A percentile compares a stretch with the other conserved stretches of the same genome.
Evolutionary conservation across 2,888 invertebrate species (phyloP).

Genomic region (Lochmaea capreae): DNA sequence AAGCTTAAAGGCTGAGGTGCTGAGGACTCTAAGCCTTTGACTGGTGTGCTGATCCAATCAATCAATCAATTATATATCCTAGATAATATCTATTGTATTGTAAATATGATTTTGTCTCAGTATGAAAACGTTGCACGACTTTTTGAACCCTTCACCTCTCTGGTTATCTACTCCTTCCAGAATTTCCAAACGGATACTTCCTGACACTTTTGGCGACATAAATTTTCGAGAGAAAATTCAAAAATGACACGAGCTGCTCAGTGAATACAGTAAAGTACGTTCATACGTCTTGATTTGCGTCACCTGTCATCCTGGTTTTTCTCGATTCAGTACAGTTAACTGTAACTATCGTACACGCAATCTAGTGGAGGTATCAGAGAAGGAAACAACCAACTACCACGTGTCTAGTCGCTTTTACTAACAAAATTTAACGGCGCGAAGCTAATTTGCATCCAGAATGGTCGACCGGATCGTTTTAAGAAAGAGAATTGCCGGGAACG

Average conservation of each 20-base stretch:
- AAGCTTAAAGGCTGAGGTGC: no score
- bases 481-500: slow-evolving; percentile 59
- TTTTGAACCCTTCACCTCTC: no score
- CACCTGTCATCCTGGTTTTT: background rate
- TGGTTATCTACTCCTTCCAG: no score
- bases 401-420: slow-evolving; percentile 58
- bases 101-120: no score
- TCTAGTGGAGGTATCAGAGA: slow-evolving; percentile 22
- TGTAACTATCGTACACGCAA: background rate
- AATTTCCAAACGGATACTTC: no score
- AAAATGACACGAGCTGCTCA: background rate
- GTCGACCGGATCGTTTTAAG: slow-evolving; percentile 59
- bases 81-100: no score
- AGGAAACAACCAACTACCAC: slow-evolving; percentile 50
- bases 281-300: background rate
- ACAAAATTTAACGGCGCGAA: slow-evolving; percentile 62
- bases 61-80: no score
- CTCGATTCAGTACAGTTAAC: background rate
- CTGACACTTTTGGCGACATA: no score
- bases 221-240: no score
- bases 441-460: slow-evolving; percentile 63
- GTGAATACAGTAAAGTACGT: background rate
- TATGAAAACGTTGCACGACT: no score
- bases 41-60: no score
- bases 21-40: no score